These are phyloP conservation scores for Gobio occitaniae DNA, from an alignment of 2,797 vertebrate genomes.

Conservation along the genomic window DNA sequence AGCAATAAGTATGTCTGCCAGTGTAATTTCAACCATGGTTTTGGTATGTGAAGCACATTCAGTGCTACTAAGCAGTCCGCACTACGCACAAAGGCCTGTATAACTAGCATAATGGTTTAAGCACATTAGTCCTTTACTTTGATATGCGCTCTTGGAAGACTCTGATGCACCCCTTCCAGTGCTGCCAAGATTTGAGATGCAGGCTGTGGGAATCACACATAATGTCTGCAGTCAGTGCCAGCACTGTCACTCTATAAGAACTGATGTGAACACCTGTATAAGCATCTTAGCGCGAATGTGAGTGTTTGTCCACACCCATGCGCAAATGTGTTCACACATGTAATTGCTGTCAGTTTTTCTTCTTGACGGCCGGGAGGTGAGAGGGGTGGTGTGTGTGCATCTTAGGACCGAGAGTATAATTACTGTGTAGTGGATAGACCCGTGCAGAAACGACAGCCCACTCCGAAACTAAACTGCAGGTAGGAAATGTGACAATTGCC, in stretches of 20 bases:
- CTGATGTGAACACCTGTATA: constrained; percentile 38
- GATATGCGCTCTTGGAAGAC: constrained; percentile 13
- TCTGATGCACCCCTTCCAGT: constrained; percentile 1
- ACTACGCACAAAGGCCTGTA: neutral
- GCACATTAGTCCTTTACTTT: constrained; percentile 35
- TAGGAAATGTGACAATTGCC: constrained; percentile 28
- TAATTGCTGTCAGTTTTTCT: constrained; percentile 46
- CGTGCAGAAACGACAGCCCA: constrained; percentile 24
- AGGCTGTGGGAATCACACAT: constrained; percentile 26
- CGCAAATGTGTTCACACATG: constrained; percentile 34
- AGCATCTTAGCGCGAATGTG: neutral
- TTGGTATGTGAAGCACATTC: constrained; percentile 3
- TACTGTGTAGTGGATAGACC: constrained; percentile 29
- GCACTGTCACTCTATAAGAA: constrained; percentile 25
- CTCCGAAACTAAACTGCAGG: neutral
- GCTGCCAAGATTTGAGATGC: constrained; percentile 36
- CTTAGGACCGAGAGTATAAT: constrained; percentile 37
- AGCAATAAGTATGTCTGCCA: neutral
- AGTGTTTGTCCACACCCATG: constrained; percentile 41
- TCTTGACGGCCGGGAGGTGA: constrained; percentile 21
- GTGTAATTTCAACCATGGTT: neutral
- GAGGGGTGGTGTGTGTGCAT: constrained; percentile 11
- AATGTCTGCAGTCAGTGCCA: constrained; percentile 26
- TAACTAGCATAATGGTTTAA: constrained; percentile 20
- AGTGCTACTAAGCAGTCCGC: neutral